These are phyloP conservation scores for Vanessa tameamea DNA, from an alignment of 1,140 invertebrate species.

Conservation along the genomic window DNA sequence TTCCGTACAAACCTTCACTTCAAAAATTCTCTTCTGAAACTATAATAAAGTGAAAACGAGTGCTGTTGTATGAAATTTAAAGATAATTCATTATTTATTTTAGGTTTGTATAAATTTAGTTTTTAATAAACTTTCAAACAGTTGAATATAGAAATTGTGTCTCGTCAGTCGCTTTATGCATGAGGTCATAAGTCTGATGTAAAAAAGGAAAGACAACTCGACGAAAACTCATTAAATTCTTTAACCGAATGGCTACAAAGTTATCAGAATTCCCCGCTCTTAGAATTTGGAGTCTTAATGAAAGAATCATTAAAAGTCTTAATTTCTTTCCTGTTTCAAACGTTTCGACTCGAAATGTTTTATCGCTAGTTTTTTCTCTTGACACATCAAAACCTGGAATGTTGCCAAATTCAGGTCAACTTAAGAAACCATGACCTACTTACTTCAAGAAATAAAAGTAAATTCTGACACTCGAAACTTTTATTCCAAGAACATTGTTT, in stretches of 20 bases:
- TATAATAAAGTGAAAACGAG: too few species aligned
- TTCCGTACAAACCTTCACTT: too few species aligned
- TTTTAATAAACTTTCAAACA: too few species aligned
- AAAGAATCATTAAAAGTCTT: conserved; percentile 15
- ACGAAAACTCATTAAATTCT: conserved; percentile 13
- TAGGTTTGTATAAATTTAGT: too few species aligned
- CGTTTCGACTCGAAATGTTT: conserved; percentile 6
- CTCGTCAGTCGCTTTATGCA: too few species aligned
- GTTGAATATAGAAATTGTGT: too few species aligned
- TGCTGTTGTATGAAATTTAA: too few species aligned
- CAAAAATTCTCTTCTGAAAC: too few species aligned
- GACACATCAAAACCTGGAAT: conserved; percentile 8
- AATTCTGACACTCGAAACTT: conserved; percentile 3
- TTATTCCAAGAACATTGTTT: neutral
- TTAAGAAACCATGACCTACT: conserved; percentile 19
- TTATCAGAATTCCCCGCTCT: neutral
- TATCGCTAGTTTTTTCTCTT: neutral
- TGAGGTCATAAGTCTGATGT: too few species aligned
- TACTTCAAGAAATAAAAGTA: conserved; percentile 4
- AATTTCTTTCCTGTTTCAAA: conserved; percentile 6
- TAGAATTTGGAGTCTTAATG: conserved; percentile 15
- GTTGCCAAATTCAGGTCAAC: conserved; percentile 18
- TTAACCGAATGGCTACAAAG: conserved; percentile 4
- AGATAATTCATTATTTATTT: too few species aligned
- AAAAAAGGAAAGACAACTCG: neutral